Evolutionary conservation across 2,113 vertebrate species (phyloP).

Genomic region (Microcebus jonahi): DNA sequence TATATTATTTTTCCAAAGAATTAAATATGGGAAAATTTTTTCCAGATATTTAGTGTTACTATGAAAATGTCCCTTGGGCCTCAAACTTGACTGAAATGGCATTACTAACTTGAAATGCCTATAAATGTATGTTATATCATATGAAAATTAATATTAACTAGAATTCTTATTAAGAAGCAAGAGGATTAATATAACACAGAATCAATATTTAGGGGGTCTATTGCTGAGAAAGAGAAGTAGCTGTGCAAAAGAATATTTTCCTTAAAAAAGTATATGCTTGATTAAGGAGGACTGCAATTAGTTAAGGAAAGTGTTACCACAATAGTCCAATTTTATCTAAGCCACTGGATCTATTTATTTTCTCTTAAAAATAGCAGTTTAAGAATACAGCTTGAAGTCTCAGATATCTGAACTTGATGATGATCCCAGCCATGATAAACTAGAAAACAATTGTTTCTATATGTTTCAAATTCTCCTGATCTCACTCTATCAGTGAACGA

Average conservation of each 20-base stretch:
- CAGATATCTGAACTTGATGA: background rate
- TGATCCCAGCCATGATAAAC: background rate
- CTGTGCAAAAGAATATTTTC: background rate
- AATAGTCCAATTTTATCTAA: background rate
- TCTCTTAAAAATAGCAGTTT: background rate
- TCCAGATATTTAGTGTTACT: constrained; percentile 1
- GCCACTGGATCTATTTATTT: background rate
- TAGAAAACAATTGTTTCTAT: background rate
- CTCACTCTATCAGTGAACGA: background rate
- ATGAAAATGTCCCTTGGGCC: background rate
- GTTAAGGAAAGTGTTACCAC: background rate
- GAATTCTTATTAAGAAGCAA: background rate
- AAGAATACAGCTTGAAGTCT: background rate
- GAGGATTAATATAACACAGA: background rate
- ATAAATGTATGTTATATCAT: background rate
- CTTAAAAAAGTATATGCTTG: background rate
- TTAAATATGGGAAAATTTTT: background rate
- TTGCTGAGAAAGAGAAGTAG: background rate
- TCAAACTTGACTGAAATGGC: background rate
- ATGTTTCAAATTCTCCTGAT: background rate
- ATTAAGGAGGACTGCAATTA: background rate
- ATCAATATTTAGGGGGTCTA: background rate
- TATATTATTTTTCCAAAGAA: background rate
- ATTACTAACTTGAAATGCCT: background rate
- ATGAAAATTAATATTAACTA: background rate